These are phyloP conservation scores for Drosophila gaucha DNA, from an alignment of 2,888 invertebrate species.

Conservation along the genomic window DNA sequence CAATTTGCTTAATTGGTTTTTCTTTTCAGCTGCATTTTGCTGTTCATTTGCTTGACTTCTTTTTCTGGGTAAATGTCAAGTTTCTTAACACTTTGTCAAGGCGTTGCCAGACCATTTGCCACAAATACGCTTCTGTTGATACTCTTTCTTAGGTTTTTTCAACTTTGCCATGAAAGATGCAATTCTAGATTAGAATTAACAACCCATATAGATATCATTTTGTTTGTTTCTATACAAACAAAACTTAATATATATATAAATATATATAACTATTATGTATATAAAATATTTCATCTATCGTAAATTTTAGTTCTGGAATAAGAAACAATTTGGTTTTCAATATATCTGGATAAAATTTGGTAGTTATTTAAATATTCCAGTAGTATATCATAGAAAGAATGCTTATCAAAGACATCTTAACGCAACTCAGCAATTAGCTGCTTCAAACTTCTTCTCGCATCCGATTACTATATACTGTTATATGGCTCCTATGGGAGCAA, in stretches of 20 bases:
- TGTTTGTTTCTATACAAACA: not conserved
- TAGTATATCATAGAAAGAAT: too few relatives aligned
- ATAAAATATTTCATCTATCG: too few relatives aligned
- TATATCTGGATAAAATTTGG: too few relatives aligned
- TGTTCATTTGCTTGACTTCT: not conserved
- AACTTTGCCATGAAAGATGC: not conserved
- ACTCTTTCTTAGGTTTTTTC: not conserved
- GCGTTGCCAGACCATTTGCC: conserved; percentile 5
- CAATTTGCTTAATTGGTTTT: conserved; percentile 6
- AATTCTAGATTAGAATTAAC: not conserved
- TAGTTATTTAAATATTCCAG: too few relatives aligned
- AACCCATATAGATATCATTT: too few relatives aligned
- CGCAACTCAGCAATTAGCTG: too few relatives aligned
- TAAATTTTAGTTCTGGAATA: too few relatives aligned
- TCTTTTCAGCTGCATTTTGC: not conserved
- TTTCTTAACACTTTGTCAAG: conserved; percentile 3
- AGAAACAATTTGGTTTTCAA: too few relatives aligned
- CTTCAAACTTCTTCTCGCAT: too few relatives aligned
- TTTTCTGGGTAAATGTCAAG: conserved; percentile 1
- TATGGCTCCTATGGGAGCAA: conserved; percentile 2
- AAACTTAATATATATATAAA: too few relatives aligned
- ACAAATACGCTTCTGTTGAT: not conserved
- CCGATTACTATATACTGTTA: conserved; percentile 7
- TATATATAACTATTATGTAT: too few relatives aligned
- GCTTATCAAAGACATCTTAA: too few relatives aligned